Evolutionary conservation across 2,888 invertebrate genomes (phyloP), one percentile per base, ranked within the genome.

Genomic region (Apomyelois bistriatella): DNA sequence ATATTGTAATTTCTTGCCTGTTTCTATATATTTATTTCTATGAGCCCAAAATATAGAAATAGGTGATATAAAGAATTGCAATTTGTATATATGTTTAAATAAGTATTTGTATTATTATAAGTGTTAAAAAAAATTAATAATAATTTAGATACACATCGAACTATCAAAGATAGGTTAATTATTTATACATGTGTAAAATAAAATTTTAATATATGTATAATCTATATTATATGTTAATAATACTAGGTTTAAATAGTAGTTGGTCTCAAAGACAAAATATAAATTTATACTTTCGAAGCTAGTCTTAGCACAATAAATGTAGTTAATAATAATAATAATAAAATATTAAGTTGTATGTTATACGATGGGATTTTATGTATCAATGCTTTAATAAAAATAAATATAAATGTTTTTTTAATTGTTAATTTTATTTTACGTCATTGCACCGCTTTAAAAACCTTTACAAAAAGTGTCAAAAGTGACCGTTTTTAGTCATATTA

Each of bases 1-100:
- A 16, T 49, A 15, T 35, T 41, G 48, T 61, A 57, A 58, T 65
- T 65, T 66, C 66, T 65, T 52, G 57, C 64, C 51, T 55, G 60
- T 57, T 70, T 72, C 73, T 65, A 67, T 79, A 72, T 76, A n/a
- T 22, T 22, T 22, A 22, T 22, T 3, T 22, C 2, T 74, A 61
- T 52, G 79, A 79, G 79, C 79, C 79, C 79, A 22, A 22, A 71
- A 74, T 78, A 74, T 73, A 64, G 69, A 55, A 53, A n/a, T 59
- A 55, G 43, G 58, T 55, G 66, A 68, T 35, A 22, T 22, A n/a
- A n/a, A 56, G 58, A 64, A 64, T 57, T 59, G 53, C 52, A n/a
- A 7, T 10, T 36, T 22, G 22, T 22, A 22, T 2, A 22, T 22
- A 22, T 22, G 22, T 22, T 54, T 58, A 55, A 53, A 55, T 13